These are phyloP conservation scores for Hybos culiciformis DNA, from an alignment of 2,888 invertebrate genomes.

Conservation along the genomic window DNA sequence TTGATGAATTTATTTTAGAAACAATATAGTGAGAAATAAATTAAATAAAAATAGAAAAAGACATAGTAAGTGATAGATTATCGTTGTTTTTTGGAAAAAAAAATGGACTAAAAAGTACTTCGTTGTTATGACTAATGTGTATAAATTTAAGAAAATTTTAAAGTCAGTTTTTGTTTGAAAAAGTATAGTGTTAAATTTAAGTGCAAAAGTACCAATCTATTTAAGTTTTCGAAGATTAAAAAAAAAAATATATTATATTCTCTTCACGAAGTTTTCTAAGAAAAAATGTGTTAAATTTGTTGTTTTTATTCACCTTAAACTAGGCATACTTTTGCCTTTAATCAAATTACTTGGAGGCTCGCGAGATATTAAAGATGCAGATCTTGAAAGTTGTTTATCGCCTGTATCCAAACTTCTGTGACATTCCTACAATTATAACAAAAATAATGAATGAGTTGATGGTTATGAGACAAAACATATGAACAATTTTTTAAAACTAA, in stretches of 20 bases:
- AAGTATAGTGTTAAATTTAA: neutral
- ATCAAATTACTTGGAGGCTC: constrained; percentile 57
- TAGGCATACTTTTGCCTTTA: constrained; percentile 95
- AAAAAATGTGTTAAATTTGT: constrained; percentile 11
- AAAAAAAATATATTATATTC: neutral
- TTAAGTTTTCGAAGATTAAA: no score
- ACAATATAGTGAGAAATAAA: constrained; percentile 10
- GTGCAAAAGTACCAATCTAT: neutral
- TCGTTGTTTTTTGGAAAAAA: neutral
- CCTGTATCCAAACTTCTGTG: constrained; percentile 71
- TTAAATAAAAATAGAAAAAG: constrained; percentile 8
- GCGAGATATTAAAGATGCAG: constrained; percentile 53
- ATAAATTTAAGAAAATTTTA: no score
- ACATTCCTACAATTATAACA: constrained; percentile 48
- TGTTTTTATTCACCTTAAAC: constrained; percentile 56
- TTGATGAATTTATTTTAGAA: constrained; percentile 10
- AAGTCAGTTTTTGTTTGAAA: neutral
- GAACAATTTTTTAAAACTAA: no score
- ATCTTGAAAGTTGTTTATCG: constrained; percentile 59
- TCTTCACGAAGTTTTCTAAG: neutral
- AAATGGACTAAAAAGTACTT: no score
- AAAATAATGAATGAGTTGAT: no score
- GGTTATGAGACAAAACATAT: no score
- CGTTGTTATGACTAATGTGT: no score
- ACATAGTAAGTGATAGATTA: neutral